These are phyloP conservation scores for Proterorhinus semilunaris DNA, from an alignment of 2,113 vertebrate species.

Conservation along the genomic window DNA sequence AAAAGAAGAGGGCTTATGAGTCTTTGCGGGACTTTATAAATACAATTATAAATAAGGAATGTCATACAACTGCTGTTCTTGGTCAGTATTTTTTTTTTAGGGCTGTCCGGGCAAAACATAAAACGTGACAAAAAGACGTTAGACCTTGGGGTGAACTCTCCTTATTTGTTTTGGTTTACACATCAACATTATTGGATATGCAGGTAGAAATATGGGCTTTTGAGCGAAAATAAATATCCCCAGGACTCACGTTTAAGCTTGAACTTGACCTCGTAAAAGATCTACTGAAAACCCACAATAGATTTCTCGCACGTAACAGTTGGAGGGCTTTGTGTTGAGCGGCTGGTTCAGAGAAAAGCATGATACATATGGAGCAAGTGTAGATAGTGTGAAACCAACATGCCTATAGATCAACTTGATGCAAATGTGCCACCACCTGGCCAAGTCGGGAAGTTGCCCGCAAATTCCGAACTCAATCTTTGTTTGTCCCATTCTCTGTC, in stretches of 20 bases:
- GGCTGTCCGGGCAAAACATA: constrained; percentile 2
- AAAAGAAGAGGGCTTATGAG: too few relatives aligned
- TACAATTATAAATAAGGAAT: too few relatives aligned
- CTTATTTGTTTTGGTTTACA: constrained; percentile 62
- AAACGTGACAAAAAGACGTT: constrained; percentile 39
- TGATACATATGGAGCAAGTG: too few relatives aligned
- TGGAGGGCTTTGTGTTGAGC: not conserved
- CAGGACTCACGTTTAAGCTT: constrained; percentile 23
- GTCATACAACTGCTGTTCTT: too few relatives aligned
- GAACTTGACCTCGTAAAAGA: constrained; percentile 28
- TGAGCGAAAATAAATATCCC: constrained; percentile 60
- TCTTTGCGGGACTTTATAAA: too few relatives aligned
- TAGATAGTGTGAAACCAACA: not conserved
- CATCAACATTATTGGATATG: constrained; percentile 65
- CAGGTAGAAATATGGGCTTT: constrained; percentile 69
- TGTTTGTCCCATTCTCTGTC: not conserved
- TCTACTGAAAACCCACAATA: not conserved
- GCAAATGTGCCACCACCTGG: constrained; percentile 66
- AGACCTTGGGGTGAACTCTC: constrained; percentile 58
- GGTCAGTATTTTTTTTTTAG: not conserved
- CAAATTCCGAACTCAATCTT: not conserved
- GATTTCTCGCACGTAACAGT: not conserved
- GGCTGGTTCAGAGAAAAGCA: too few relatives aligned
- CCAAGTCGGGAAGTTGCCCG: constrained; percentile 21
- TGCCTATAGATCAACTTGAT: constrained; percentile 21